A percentile compares a stretch with the other conserved stretches of the same genome.
phyloP scores from a whole-genome alignment of 2,888 invertebrate species.

The Orthonychiurus folsomi region DNA sequence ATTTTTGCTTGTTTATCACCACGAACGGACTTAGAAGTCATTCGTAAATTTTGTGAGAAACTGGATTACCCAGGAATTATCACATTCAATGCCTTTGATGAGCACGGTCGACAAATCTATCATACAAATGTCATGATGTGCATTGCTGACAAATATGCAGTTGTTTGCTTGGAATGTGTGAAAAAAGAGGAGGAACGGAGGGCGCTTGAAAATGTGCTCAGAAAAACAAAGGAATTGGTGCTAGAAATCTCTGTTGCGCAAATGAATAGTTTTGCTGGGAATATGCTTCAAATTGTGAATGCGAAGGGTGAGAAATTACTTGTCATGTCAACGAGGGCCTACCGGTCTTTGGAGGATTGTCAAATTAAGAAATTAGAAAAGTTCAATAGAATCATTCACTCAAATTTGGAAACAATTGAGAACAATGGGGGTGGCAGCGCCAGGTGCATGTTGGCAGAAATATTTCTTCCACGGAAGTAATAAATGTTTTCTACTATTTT shows the following conservation, averaged over 20 bases:
- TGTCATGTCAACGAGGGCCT: constrained; percentile 31
- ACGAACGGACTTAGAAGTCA: constrained; percentile 22
- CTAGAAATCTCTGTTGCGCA: constrained; percentile 24
- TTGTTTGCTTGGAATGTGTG: constrained; percentile 31
- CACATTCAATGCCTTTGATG: constrained; percentile 23
- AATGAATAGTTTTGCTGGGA: constrained; percentile 33
- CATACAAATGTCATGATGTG: constrained; percentile 38
- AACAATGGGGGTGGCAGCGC: constrained; percentile 34
- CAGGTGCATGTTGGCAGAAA: constrained; percentile 32
- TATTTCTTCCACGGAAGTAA: constrained; percentile 17
- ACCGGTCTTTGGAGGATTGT: constrained; percentile 19
- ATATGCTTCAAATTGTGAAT: constrained; percentile 27
- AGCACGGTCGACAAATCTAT: constrained; percentile 24
- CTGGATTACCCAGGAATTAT: constrained; percentile 19
- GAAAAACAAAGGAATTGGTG: constrained; percentile 26
- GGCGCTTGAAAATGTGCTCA: constrained; percentile 13
- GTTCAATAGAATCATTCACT: constrained; percentile 26
- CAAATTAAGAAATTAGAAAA: constrained; percentile 25
- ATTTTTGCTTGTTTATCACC: constrained; percentile 30
- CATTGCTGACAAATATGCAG: constrained; percentile 25
- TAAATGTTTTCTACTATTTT: background rate
- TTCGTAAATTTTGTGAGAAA: constrained; percentile 24
- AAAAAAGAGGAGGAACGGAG: constrained; percentile 16
- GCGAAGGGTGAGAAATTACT: constrained; percentile 19
- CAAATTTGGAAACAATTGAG: constrained; percentile 31